Evolutionary conservation across 2,113 vertebrate species (phyloP).

Genomic region (Crocuta crocuta): DNA sequence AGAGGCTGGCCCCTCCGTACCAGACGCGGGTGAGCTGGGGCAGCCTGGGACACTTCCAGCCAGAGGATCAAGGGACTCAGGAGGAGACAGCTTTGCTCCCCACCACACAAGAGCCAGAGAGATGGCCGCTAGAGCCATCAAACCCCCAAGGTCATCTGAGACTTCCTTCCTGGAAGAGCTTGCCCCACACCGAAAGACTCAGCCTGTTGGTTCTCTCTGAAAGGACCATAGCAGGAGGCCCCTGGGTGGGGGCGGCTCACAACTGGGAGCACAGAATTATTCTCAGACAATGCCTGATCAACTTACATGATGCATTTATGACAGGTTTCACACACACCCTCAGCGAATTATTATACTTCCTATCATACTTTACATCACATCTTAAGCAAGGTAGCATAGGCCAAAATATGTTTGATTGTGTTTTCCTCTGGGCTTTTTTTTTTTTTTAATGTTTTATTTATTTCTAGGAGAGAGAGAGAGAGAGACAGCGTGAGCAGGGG

Average conservation of each 20-base stretch:
- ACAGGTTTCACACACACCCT: not conserved
- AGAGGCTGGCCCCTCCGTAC: not conserved
- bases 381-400: not conserved
- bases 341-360: not conserved
- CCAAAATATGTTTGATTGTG: not conserved
- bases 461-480: no score
- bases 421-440: slow-evolving; percentile 14
- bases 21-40: not conserved
- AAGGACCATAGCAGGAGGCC: not conserved
- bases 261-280: not conserved
- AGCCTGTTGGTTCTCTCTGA: not conserved
- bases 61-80: not conserved
- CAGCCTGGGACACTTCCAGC: not conserved
- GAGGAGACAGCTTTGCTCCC: not conserved
- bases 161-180: not conserved
- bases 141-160: not conserved
- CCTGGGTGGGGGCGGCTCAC: not conserved
- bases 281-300: not conserved
- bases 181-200: not conserved
- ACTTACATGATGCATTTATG: not conserved
- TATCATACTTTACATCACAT: not conserved
- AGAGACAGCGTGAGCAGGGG: no score
- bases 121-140: not conserved
- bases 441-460: not conserved
- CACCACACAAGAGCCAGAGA: not conserved